Conservation (phyloP, 2,888 invertebrate species). For the Ellobium chinense region DNA sequence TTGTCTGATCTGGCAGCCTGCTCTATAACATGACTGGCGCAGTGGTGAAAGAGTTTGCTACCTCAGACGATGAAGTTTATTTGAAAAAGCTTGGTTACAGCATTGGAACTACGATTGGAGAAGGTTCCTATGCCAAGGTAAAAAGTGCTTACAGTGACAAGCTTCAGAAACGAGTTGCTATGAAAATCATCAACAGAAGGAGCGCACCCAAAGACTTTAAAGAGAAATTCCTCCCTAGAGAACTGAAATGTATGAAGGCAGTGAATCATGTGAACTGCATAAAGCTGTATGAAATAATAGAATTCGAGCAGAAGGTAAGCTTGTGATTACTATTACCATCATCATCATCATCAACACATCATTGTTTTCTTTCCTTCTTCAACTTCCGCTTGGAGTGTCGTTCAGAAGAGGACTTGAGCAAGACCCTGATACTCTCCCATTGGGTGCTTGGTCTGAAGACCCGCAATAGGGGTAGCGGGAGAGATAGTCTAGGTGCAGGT, state of each 20-base stretch:
- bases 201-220: slow-evolving; percentile 89
- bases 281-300: slow-evolving; percentile 88
- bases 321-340: too few relatives aligned
- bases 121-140: slow-evolving; percentile 81
- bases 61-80: slow-evolving; percentile 73
- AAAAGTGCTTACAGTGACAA: slow-evolving; percentile 84
- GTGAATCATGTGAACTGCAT: slow-evolving; percentile 90
- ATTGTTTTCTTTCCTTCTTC: too few relatives aligned
- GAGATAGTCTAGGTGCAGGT: too few relatives aligned
- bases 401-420: too few relatives aligned
- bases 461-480: too few relatives aligned
- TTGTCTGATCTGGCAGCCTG: too few relatives aligned
- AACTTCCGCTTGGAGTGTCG: too few relatives aligned
- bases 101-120: slow-evolving; percentile 79
- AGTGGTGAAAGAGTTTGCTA: slow-evolving; percentile 51
- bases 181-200: slow-evolving; percentile 86
- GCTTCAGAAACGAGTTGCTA: slow-evolving; percentile 64
- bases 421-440: too few relatives aligned
- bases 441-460: too few relatives aligned
- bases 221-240: slow-evolving; percentile 89
- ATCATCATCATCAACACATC: too few relatives aligned
- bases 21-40: slow-evolving; percentile 22
- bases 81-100: slow-evolving; percentile 80
- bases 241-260: slow-evolving; percentile 87
- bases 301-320: slow-evolving; percentile 81